Evolutionary conservation across 2,113 vertebrate species (phyloP).

Genomic region (Xenus cinereus): DNA sequence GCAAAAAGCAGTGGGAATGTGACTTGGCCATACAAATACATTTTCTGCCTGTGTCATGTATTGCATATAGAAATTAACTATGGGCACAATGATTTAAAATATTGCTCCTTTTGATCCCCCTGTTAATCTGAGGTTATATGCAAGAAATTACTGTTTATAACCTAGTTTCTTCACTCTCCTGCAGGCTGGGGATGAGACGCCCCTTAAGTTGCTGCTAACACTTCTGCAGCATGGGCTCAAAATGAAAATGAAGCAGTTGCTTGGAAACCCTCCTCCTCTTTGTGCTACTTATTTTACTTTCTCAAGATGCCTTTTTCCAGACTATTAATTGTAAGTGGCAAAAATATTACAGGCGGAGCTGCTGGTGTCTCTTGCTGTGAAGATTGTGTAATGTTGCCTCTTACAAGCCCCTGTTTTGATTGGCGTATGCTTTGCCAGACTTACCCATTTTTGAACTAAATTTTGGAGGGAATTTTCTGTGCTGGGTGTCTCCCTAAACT

Average conservation of each 20-base stretch:
- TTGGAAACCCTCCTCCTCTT: conserved; percentile 64
- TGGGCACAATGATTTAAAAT: neutral
- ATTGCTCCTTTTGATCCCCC: neutral
- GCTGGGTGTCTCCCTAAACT: neutral
- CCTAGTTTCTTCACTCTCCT: neutral
- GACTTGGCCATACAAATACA: neutral
- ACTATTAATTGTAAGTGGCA: conserved; percentile 56
- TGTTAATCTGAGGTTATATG: neutral
- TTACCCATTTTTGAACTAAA: neutral
- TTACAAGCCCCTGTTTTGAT: neutral
- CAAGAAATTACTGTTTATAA: conserved; percentile 8
- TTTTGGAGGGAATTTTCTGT: neutral
- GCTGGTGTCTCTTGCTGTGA: conserved; percentile 4
- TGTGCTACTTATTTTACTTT: conserved; percentile 54
- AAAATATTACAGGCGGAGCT: conserved; percentile 44
- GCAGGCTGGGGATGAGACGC: neutral
- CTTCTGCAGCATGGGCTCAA: conserved; percentile 25
- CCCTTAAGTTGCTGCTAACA: conserved; percentile 31
- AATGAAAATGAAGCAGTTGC: conserved; percentile 53
- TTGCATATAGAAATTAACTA: neutral
- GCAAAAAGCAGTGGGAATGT: neutral
- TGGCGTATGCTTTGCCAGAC: neutral
- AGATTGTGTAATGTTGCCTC: neutral
- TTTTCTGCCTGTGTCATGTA: neutral
- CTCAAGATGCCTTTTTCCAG: conserved; percentile 45